Base-by-base conservation (phyloP, 2,113 vertebrate genomes). In the Pseudonaja textilis region DNA sequence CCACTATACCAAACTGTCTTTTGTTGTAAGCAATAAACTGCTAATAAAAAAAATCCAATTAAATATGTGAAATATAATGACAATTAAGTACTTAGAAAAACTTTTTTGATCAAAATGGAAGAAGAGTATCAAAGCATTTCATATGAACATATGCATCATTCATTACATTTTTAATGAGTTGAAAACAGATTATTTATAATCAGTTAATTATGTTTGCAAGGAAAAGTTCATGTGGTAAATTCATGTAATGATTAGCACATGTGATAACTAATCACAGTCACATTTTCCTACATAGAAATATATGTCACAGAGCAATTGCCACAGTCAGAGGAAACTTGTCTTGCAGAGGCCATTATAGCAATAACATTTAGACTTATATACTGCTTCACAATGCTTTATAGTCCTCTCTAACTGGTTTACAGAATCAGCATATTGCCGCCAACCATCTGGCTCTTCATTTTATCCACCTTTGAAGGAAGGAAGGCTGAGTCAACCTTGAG, bases 101-200 rank as follows among this genome's bases (percentile, higher is more conserved):
- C 69, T 1, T 39, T 90, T 0, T 0, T 29, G n/a, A 93, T 3
- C 14, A 4, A 57, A 87, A 90, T 23, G 74, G 42, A 87, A 86
- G 85, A 14, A 61, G 1, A 0, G 50, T 45, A 64, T 3, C 89
- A n/a, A 90, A 61, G 20, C 0, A 0, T 2, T 45, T 90, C 14
- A 45, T 56, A 87, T 0, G 0, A 20, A n/a, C 54, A 57, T 50
- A 50, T 0, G 85, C 47, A 22, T 22, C 26, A n/a, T 1, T 56
- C 0, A 12, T 0, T n/a, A 22, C 0, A 3, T 88, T 25, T 1
- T 0, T 0, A 92, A 91, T 5, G 87, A 42, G 45, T 1, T 0
- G 54, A 3, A 89, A 42, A 2, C 42, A 61, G 26, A 26, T n/a
- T 18, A 23, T 87, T 87, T 87, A 42, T 87, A 57, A 29, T 91